These are phyloP conservation scores for Ochropleura plecta DNA, from an alignment of 2,888 invertebrate species.

Conservation along the genomic window DNA sequence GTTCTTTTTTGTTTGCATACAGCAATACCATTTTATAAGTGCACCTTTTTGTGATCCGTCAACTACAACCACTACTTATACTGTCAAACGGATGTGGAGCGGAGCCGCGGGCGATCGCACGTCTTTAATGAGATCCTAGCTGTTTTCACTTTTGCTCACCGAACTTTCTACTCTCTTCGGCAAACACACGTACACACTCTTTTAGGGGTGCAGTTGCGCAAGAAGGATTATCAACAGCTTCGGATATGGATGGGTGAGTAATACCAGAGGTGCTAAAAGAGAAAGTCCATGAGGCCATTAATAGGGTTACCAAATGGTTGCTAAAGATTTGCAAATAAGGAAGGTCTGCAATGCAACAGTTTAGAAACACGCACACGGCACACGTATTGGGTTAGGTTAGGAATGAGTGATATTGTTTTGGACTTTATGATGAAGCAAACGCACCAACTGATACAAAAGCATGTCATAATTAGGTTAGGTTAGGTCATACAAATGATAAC, in stretches of 20 bases:
- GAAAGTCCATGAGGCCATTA: constrained; percentile 58
- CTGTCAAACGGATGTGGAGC: constrained; percentile 63
- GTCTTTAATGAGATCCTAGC: constrained; percentile 61
- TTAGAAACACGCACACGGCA: not conserved
- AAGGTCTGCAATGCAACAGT: constrained; percentile 5
- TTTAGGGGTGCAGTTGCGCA: constrained; percentile 72
- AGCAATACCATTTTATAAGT: constrained; percentile 49
- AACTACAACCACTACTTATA: constrained; percentile 50
- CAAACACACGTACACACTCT: constrained; percentile 71
- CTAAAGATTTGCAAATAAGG: constrained; percentile 15
- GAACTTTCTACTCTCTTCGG: constrained; percentile 82
- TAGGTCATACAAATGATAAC: not conserved
- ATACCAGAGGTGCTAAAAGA: constrained; percentile 52
- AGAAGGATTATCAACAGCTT: constrained; percentile 64
- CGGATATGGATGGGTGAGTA: constrained; percentile 57
- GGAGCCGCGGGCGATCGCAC: constrained; percentile 59
- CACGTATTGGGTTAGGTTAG: not conserved
- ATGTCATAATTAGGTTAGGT: not conserved
- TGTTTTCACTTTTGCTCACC: constrained; percentile 66
- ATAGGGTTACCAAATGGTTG: constrained; percentile 44
- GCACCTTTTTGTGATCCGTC: constrained; percentile 53
- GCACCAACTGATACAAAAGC: not conserved
- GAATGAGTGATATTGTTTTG: not conserved
- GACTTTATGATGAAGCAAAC: not conserved
- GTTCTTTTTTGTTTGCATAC: constrained; percentile 45